Conservation (phyloP, 2,113 vertebrate genomes). For the Saguinus imperator region DNA sequence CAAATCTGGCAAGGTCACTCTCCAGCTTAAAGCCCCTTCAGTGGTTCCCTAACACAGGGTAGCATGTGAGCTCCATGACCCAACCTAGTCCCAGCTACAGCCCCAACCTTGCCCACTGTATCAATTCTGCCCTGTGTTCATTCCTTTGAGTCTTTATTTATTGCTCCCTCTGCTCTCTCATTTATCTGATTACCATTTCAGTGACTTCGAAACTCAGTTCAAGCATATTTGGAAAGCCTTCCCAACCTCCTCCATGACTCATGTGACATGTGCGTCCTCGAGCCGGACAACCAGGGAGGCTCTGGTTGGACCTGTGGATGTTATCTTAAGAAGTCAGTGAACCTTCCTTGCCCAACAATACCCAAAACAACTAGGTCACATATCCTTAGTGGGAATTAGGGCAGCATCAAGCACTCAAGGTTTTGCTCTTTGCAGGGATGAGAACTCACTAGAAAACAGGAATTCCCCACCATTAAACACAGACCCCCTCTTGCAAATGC, state of each 20-base stretch:
- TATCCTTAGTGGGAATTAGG: neutral
- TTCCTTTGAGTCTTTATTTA: neutral
- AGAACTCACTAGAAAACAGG: neutral
- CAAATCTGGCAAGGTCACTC: neutral
- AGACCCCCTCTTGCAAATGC: neutral
- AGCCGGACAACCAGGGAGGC: neutral
- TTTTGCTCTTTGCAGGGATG: neutral
- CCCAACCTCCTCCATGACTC: neutral
- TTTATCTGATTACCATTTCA: neutral
- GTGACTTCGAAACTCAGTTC: neutral
- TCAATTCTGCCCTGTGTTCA: neutral
- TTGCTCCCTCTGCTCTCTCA: neutral
- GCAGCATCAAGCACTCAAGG: neutral
- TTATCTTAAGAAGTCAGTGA: neutral
- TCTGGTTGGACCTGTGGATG: neutral
- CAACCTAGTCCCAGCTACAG: fast-evolving
- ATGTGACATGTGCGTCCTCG: neutral
- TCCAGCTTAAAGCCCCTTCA: neutral
- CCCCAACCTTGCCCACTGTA: neutral
- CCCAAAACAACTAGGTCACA: neutral
- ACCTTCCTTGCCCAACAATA: neutral
- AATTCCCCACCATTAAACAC: neutral
- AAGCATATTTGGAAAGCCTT: neutral
- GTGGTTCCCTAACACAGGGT: neutral
- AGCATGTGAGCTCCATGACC: neutral